Percentiles rank a stretch among this genome's conserved stretches.
Conservation (phyloP, 2,888 invertebrate species). For the Lycaena phlaeas region DNA sequence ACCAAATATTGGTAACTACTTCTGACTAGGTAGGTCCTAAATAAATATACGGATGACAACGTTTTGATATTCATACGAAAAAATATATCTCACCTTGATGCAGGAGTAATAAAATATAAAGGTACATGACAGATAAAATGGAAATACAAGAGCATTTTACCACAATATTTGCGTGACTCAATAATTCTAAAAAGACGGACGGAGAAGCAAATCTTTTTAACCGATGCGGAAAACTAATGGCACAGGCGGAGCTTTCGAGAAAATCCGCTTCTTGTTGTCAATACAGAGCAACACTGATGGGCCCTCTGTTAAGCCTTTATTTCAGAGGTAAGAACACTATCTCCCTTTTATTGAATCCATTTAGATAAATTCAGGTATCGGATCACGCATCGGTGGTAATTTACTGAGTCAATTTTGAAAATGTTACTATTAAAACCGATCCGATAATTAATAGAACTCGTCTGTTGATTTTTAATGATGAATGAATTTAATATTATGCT, state of each 20-base stretch:
- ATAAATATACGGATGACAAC: no score
- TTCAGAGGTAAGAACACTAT: conserved; percentile 63
- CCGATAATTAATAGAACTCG: no score
- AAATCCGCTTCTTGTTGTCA: conserved; percentile 73
- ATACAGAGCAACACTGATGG: conserved; percentile 68
- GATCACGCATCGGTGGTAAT: no score
- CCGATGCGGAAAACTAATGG: conserved; percentile 71
- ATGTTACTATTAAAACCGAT: no score
- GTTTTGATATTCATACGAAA: no score
- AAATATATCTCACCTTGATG: neutral
- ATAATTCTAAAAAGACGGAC: conserved; percentile 61
- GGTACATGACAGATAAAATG: conserved; percentile 20
- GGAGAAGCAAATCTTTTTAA: conserved; percentile 69
- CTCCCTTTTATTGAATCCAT: conserved; percentile 53
- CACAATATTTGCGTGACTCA: conserved; percentile 53
- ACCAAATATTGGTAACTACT: no score
- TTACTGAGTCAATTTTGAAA: no score
- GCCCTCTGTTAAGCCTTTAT: conserved; percentile 68
- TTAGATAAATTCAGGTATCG: conserved; percentile 36
- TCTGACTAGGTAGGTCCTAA: no score
- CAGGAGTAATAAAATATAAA: conserved; percentile 4
- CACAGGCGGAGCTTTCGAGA: conserved; percentile 67
- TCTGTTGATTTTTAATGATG: no score
- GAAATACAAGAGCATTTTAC: conserved; percentile 28
- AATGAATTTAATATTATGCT: no score